phyloP scores from a whole-genome alignment of 2,113 vertebrate species.

The Callionymus lyra region DNA sequence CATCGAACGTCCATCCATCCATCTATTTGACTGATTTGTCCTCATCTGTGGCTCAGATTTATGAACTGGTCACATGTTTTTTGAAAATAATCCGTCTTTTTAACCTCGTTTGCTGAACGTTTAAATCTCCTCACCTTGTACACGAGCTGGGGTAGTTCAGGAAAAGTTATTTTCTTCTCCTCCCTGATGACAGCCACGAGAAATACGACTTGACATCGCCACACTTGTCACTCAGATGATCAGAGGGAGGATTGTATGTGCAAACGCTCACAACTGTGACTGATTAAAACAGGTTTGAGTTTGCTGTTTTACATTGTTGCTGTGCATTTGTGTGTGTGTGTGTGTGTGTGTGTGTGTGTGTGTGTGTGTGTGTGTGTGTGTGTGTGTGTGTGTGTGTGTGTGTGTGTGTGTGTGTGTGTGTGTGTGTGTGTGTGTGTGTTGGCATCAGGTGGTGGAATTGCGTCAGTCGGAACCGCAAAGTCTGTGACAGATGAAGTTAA shows the following conservation, averaged over 20 bases:
- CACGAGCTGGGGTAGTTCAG: constrained; percentile 32
- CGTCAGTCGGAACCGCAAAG: constrained; percentile 23
- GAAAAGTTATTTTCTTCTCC: constrained; percentile 34
- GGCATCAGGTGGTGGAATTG: constrained; percentile 30
- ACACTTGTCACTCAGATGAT: constrained; percentile 54
- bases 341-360: background rate
- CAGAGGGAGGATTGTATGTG: constrained; percentile 38
- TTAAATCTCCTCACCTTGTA: constrained; percentile 38
- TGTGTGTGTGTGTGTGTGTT: constrained; percentile 5
- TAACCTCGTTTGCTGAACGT: constrained; percentile 26
- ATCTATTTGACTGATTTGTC: constrained; percentile 18
- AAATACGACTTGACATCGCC: constrained; percentile 46
- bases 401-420: background rate
- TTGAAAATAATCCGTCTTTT: constrained; percentile 27
- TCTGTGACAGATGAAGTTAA: constrained; percentile 52
- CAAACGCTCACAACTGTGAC: constrained; percentile 41
- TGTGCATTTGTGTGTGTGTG: constrained; percentile 6
- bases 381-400: background rate
- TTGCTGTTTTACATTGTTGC: constrained; percentile 34
- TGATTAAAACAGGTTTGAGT: constrained; percentile 35
- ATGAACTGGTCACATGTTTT: constrained; percentile 35
- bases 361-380: constrained; percentile 4
- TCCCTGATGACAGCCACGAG: constrained; percentile 41
- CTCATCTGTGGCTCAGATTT: constrained; percentile 32
- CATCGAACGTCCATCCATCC: too few relatives aligned